Percentiles rank a stretch among this genome's conserved stretches.
These are phyloP conservation scores for Calliopum simillimum DNA, from an alignment of 2,888 invertebrate species.

Conservation along the genomic window DNA sequence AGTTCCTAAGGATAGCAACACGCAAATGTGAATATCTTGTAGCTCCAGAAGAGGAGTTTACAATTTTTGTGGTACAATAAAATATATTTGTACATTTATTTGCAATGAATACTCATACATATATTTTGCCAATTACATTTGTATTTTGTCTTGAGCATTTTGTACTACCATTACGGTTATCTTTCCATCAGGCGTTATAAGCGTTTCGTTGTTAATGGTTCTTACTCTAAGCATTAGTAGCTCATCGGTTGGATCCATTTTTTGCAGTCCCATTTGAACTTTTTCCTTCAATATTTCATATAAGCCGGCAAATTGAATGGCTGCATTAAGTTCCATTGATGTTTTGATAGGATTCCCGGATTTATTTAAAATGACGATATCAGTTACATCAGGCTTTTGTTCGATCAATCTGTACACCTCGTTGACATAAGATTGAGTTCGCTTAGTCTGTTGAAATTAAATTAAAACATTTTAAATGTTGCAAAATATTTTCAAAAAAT, in stretches of 20 bases:
- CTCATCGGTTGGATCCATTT: slow-evolving; percentile 56
- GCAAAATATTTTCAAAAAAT: too few relatives aligned
- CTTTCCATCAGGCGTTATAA: slow-evolving; percentile 62
- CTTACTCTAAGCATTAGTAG: slow-evolving; percentile 58
- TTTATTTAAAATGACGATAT: slow-evolving; percentile 60
- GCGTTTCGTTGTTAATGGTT: slow-evolving; percentile 59
- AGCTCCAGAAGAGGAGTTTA: slow-evolving; percentile 61
- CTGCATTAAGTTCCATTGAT: slow-evolving; percentile 54
- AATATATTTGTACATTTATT: neutral
- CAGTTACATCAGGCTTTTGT: slow-evolving; percentile 57
- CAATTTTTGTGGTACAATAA: slow-evolving; percentile 61
- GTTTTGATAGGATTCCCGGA: slow-evolving; percentile 62
- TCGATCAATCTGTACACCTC: slow-evolving; percentile 55
- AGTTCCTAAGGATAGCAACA: slow-evolving; percentile 61
- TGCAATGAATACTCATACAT: neutral
- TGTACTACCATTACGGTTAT: slow-evolving; percentile 63
- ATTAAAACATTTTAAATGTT: neutral
- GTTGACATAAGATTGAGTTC: slow-evolving; percentile 61
- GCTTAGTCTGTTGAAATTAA: slow-evolving; percentile 50
- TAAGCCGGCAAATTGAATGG: slow-evolving; percentile 60
- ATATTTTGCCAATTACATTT: slow-evolving; percentile 23
- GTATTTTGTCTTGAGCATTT: slow-evolving; percentile 54
- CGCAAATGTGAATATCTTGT: slow-evolving; percentile 62
- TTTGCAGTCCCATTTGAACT: slow-evolving; percentile 55
- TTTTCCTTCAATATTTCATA: slow-evolving; percentile 61